These are phyloP conservation scores for Spicauda simplicius DNA, from an alignment of 2,888 invertebrate genomes.

Conservation along the genomic window DNA sequence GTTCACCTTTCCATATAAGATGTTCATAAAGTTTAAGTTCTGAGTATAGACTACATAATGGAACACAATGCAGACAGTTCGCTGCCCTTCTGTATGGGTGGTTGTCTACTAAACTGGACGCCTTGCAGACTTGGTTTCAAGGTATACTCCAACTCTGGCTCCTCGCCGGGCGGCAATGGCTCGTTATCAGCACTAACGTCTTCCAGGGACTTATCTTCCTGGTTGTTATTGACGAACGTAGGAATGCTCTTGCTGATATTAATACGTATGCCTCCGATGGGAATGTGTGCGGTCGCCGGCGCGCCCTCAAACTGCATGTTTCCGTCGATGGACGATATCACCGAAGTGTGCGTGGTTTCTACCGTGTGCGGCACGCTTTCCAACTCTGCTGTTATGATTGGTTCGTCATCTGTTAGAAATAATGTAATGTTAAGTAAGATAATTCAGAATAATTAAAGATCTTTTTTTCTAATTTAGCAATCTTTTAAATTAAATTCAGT, in stretches of 20 bases:
- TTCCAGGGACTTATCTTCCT: constrained; percentile 58
- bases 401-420: constrained; percentile 71
- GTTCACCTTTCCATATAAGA: no score
- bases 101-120: constrained; percentile 88
- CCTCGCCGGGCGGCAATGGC: constrained; percentile 86
- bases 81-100: constrained; percentile 89
- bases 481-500: no score
- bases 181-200: constrained; percentile 75
- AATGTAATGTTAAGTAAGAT: not conserved
- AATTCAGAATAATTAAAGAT: no score
- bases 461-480: no score
- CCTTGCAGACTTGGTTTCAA: constrained; percentile 88
- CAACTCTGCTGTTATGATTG: constrained; percentile 80
- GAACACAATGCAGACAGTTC: constrained; percentile 95
- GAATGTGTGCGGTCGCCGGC: constrained; percentile 64
- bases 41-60: constrained; percentile 87
- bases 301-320: constrained; percentile 88
- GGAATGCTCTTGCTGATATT: constrained; percentile 88
- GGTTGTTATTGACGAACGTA: constrained; percentile 51
- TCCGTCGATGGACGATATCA: constrained; percentile 90
- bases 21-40: no score
- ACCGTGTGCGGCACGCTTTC: constrained; percentile 56
- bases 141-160: constrained; percentile 76
- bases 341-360: constrained; percentile 83
- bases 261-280: constrained; percentile 89